Percentiles rank a stretch among this genome's conserved stretches.
These are phyloP conservation scores for Zoanthus sansibaricus DNA, from an alignment of 92 coral and sea anemone species.

Conservation along the genomic window DNA sequence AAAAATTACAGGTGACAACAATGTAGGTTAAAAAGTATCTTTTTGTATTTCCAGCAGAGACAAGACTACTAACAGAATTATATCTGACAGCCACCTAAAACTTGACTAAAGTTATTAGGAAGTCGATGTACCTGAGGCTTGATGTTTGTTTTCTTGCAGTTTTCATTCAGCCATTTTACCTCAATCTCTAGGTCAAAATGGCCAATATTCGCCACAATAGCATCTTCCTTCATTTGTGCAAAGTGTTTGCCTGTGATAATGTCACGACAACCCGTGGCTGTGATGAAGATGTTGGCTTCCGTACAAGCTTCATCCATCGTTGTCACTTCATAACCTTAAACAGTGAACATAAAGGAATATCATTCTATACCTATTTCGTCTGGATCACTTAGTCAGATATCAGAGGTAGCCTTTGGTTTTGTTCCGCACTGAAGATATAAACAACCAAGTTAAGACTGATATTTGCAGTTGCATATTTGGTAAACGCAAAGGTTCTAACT, in stretches of 20 bases:
- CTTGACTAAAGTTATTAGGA: too few species aligned
- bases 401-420: too few species aligned
- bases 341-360: not conserved
- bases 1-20: too few species aligned
- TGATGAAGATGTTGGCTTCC: constrained; percentile 91
- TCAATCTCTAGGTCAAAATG: constrained; percentile 98
- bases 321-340: constrained; percentile 89
- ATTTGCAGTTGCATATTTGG: too few species aligned
- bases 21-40: too few species aligned
- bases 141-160: constrained; percentile 82
- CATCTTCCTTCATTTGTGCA: constrained; percentile 88
- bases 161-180: constrained; percentile 93
- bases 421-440: too few species aligned
- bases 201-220: constrained; percentile 97
- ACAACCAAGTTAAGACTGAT: too few species aligned
- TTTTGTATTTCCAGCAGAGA: too few species aligned
- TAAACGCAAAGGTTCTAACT: too few species aligned
- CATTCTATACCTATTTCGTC: not conserved
- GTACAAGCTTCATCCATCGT: constrained; percentile 98
- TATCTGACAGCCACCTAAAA: too few species aligned
- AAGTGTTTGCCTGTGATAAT: constrained; percentile 87
- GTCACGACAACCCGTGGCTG: constrained; percentile 97
- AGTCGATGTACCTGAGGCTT: constrained; percentile 84
- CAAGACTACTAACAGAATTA: too few species aligned
- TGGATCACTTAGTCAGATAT: not conserved